Evolutionary conservation across 1,140 invertebrate genomes (phyloP).

Genomic region (Oreohelix idahoensis): DNA sequence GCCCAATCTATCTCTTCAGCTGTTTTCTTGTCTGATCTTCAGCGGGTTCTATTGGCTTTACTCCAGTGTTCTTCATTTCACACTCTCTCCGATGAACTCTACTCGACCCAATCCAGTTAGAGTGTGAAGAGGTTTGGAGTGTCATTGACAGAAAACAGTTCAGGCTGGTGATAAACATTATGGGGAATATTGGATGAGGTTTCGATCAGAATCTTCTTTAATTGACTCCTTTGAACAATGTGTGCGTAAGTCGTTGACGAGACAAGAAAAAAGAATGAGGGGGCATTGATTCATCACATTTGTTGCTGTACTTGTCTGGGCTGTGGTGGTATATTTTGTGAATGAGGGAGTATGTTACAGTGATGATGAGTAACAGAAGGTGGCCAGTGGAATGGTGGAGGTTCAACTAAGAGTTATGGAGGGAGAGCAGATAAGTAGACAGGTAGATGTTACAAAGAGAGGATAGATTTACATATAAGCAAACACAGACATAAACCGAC

Average conservation of each 20-base stretch:
- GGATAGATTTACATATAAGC: not conserved
- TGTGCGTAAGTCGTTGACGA: not conserved
- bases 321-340: too few species aligned
- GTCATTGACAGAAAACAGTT: not conserved
- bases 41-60: too few species aligned
- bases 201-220: not conserved
- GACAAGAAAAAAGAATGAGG: not conserved
- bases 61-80: not conserved
- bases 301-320: too few species aligned
- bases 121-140: not conserved
- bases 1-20: too few species aligned
- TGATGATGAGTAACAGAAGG: too few species aligned
- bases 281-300: too few species aligned
- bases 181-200: not conserved
- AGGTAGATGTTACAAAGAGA: not conserved
- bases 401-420: not conserved
- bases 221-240: not conserved
- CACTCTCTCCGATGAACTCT: not conserved
- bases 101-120: not conserved
- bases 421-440: not conserved
- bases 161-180: not conserved
- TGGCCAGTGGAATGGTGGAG: too few species aligned
- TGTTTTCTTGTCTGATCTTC: too few species aligned
- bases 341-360: too few species aligned
- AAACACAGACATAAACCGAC: constrained; percentile 10